Percentiles rank a stretch among this genome's conserved stretches.
phyloP scores from a whole-genome alignment of 2,888 invertebrate species.

The Argyresthia goedartella region DNA sequence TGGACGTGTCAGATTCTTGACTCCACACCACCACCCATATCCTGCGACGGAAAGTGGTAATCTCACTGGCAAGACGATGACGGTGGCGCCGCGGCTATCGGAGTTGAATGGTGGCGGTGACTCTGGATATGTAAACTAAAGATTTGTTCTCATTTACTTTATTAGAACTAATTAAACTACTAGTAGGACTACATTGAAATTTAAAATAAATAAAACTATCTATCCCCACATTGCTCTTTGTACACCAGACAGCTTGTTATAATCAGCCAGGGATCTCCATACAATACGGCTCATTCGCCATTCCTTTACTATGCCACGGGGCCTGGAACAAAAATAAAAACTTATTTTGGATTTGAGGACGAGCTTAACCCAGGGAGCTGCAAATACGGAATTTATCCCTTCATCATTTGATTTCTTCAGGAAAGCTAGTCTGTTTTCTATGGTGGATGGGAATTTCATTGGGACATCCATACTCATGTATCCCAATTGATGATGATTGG shows the following conservation, averaged over 20 bases:
- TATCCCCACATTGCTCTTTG: constrained; percentile 94
- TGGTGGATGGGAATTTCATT: neutral
- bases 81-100: too few species aligned
- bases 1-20: too few species aligned
- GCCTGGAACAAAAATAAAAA: constrained; percentile 56
- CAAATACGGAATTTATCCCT: too few species aligned
- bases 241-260: constrained; percentile 92
- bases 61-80: too few species aligned
- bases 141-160: neutral
- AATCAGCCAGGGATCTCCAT: constrained; percentile 92
- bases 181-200: neutral
- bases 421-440: neutral
- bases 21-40: too few species aligned
- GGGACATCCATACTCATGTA: neutral
- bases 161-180: neutral
- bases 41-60: too few species aligned
- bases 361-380: too few species aligned
- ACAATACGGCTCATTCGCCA: constrained; percentile 93
- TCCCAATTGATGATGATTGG: neutral
- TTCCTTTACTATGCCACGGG: constrained; percentile 81
- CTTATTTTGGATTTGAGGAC: too few species aligned
- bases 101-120: too few species aligned
- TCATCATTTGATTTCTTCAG: too few species aligned
- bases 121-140: too few species aligned
- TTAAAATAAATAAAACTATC: constrained; percentile 2